These are phyloP conservation scores for Melitaea cinxia DNA, from an alignment of 1,140 invertebrate species.

Conservation along the genomic window DNA sequence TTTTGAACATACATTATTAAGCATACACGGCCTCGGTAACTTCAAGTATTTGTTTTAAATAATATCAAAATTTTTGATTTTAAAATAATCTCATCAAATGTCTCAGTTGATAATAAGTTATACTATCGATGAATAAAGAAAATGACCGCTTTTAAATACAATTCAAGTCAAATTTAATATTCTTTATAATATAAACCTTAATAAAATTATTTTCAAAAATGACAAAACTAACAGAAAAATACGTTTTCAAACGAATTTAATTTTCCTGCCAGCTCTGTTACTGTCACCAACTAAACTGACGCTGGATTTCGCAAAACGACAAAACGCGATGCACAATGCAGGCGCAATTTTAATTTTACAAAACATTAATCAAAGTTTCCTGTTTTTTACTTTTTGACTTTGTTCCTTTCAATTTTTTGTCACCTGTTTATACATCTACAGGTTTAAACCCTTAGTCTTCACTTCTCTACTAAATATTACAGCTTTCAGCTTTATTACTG, in stretches of 20 bases:
- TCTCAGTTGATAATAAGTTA: too few relatives aligned
- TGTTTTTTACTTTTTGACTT: background rate
- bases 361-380: constrained; percentile 7
- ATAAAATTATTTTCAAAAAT: background rate
- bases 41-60: too few relatives aligned
- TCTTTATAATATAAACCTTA: too few relatives aligned
- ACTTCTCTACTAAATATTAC: too few relatives aligned
- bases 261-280: background rate
- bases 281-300: background rate
- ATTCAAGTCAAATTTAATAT: too few relatives aligned
- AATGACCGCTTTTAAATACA: too few relatives aligned
- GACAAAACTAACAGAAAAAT: background rate
- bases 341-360: constrained; percentile 10
- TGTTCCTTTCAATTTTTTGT: background rate
- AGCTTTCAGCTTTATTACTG: background rate
- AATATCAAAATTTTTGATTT: too few relatives aligned
- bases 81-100: too few relatives aligned
- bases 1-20: background rate
- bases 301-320: constrained; percentile 1
- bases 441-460: too few relatives aligned
- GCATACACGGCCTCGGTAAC: too few relatives aligned
- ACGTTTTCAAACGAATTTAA: background rate
- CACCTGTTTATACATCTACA: too few relatives aligned
- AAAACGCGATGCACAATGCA: background rate
- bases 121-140: too few relatives aligned